A percentile compares a stretch with the other conserved stretches of the same genome.
phyloP scores from a whole-genome alignment of 2,888 invertebrate genomes.

The Cantharis lateralis region DNA sequence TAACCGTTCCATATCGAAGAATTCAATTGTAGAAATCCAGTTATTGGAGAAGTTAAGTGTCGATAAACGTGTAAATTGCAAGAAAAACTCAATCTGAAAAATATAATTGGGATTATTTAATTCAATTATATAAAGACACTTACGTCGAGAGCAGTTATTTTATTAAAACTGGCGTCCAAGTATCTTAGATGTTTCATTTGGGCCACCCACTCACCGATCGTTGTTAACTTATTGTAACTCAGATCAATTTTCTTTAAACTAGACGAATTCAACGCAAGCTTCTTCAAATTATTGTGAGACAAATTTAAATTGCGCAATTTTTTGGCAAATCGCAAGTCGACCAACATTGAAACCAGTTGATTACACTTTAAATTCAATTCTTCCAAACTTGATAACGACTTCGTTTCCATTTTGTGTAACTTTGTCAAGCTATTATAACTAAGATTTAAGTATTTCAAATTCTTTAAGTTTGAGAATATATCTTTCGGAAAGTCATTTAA shows the following conservation, averaged over 20 bases:
- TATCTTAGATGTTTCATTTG: conserved; percentile 36
- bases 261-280: conserved; percentile 9
- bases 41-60: background rate
- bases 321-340: conserved; percentile 55
- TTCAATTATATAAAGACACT: conserved; percentile 40
- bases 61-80: background rate
- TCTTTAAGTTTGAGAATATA: conserved; percentile 64
- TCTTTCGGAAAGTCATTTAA: conserved; percentile 57
- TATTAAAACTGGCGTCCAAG: conserved; percentile 70
- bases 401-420: conserved; percentile 62
- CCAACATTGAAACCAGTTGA: conserved; percentile 61
- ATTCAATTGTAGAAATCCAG: background rate
- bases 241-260: conserved; percentile 58
- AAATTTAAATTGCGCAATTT: conserved; percentile 31
- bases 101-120: background rate
- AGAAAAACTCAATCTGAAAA: background rate
- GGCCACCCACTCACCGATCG: conserved; percentile 22
- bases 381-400: conserved; percentile 61
- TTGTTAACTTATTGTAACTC: conserved; percentile 43
- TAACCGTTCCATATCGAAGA: background rate
- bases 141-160: conserved; percentile 62
- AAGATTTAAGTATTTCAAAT: conserved; percentile 55
- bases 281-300: conserved; percentile 34
- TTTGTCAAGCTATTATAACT: conserved; percentile 32
- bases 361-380: conserved; percentile 71